Base-by-base conservation (phyloP, 2,797 vertebrate species). In the Leptatherina wallacei region DNA sequence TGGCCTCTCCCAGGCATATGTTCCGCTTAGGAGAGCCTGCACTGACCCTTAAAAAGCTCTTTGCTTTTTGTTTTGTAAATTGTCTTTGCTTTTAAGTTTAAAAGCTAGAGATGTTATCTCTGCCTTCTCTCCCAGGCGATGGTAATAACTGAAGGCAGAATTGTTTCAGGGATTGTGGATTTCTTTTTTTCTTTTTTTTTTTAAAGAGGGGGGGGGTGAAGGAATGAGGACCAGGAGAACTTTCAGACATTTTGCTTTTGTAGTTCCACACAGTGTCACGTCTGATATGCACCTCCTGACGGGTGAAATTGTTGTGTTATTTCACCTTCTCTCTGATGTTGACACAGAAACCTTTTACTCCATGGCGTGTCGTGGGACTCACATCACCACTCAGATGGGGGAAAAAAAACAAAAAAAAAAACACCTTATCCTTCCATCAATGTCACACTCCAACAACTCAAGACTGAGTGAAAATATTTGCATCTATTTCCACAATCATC, bases 1-100 rank as follows among this genome's bases (percentile, higher is more conserved):
- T 80, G 85, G 87, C 89, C 89, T 94, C 93, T 95, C 93, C 90
- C 91, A 93, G 92, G 91, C 92, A 81, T 92, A 93, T 92, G 93
- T 96, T 96, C 93, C 92, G 89, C 95, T 94, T 92, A 94, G 90
- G 81, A 90, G 91, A 91, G 89, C 91, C 91, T 92, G 89, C 93
- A 90, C 82, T 96, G 94, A 95, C 94, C 95, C 94, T 91, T 93
- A 92, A 94, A 95, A 93, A 92, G 93, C 93, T 95, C 92, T 91
- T 92, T 91, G 91, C 93, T 94, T 94, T 93, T 95, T 95, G 94
- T 95, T 95, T 95, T 94, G 94, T 93, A 95, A 95, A 96, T 95
- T 91, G 90, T 92, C 94, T 94, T 91, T 94, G 93, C 94, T 95
- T 95, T 94, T 92, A 94, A 95, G 93, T 94, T 93, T 92, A 94